Evolutionary conservation across 2,113 vertebrate species (phyloP), one percentile per base, ranked within the genome.

Genomic region (Trinectes maculatus): DNA sequence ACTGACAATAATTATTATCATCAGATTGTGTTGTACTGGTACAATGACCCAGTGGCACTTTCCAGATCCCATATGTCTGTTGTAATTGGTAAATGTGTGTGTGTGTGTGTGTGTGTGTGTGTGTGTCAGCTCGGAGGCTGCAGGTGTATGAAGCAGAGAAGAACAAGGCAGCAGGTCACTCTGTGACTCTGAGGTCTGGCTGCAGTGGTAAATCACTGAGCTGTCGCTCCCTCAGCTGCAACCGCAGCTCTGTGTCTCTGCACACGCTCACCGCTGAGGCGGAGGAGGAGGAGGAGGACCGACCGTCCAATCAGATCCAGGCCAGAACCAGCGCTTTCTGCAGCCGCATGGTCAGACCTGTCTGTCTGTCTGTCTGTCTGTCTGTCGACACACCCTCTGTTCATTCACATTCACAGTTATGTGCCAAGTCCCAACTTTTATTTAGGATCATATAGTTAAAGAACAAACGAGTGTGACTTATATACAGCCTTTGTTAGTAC

Each of bases 321-420:
- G 22, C 40, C 4, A 69, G 42, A 64, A 87, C 91, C 0, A 85
- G 92, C 8, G 94, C 95, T 44, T 98, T 98, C 87, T 96, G 95
- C 85, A 96, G 95, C 81, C 91, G 91, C 52, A 95, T 97, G 87
- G 97, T 98, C 84, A 93, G 94, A 65, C 16, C n/a, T 19, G 9
- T 11, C 40, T 42, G n/a, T 19, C 42, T 36, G 3, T 12, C 39
- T 19, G 39, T 42, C 39, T 15, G 7, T 42, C 37, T 16, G 37
- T n/a, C 37, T 16, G 10, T 39, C 15, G n/a, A n/a, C n/a, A n/a
- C n/a, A 13, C 37, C n/a, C 37, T 39, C 36, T n/a, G 36, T 37
- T 13, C 16, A 13, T 37, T 6, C 36, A 15, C 15, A 16, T 15
- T 39, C 4, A 15, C 29, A 31, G 29, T 31, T 31, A 31, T n/a